Percentiles rank a stretch among this genome's conserved stretches.
Conservation (phyloP, 1,140 invertebrate species). For the Arion vulgaris region DNA sequence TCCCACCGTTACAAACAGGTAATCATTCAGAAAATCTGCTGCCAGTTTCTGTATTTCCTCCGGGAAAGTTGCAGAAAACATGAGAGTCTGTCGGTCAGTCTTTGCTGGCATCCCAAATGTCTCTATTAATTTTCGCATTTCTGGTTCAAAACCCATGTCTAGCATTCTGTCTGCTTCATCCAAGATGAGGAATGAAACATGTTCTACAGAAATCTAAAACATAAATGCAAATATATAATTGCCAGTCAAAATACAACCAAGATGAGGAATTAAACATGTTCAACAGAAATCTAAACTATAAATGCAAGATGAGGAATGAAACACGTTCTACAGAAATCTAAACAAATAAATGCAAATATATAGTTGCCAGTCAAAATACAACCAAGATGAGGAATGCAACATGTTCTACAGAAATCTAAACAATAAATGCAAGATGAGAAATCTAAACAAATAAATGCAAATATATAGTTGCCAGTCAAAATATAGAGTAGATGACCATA, state of each 20-base stretch:
- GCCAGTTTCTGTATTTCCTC: slow-evolving; percentile 86
- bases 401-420: too few species aligned
- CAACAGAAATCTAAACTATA: too few species aligned
- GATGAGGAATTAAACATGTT: too few species aligned
- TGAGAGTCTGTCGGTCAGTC: slow-evolving; percentile 83
- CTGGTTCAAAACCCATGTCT: slow-evolving; percentile 86
- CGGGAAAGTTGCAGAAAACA: slow-evolving; percentile 95
- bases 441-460: slow-evolving; percentile 53
- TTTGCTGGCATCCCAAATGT: slow-evolving; percentile 82
- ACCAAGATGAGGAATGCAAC: too few species aligned
- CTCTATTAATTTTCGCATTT: slow-evolving; percentile 83
- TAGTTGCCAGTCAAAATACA: background rate
- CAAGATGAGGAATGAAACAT: slow-evolving; percentile 86
- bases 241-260: too few species aligned
- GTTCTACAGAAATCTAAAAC: slow-evolving; percentile 76
- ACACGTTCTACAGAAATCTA: slow-evolving; percentile 78
- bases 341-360: slow-evolving; percentile 18
- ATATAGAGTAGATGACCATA: too few species aligned
- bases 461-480: background rate
- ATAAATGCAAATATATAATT: background rate
- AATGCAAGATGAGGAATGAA: slow-evolving; percentile 89
- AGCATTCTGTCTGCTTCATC: slow-evolving; percentile 99
- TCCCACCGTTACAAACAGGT: slow-evolving; percentile 89
- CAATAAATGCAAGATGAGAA: slow-evolving; percentile 90
- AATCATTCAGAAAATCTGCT: slow-evolving; percentile 81